Base-by-base conservation (phyloP, 1,140 invertebrate genomes). In the Oncopeltus fasciatus region DNA sequence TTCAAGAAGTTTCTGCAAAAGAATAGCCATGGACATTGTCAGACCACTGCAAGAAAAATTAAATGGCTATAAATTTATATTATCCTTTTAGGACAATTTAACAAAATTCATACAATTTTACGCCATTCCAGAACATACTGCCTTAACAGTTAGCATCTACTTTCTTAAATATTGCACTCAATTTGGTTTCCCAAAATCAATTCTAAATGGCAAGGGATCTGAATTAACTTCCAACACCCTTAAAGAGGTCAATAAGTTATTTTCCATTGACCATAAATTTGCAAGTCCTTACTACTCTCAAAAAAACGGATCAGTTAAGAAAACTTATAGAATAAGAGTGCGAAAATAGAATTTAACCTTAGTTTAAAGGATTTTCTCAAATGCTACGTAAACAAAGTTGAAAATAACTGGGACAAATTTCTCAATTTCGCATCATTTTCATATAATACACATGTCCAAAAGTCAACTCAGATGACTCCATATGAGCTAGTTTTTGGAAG, bases 271-370 rank as follows among this genome's bases (percentile, higher is more conserved):
- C n/a, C n/a, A n/a, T n/a, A n/a, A n/a, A n/a, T n/a, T n/a, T n/a
- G n/a, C n/a, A n/a, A n/a, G n/a, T n/a, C n/a, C n/a, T n/a, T n/a
- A n/a, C n/a, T n/a, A n/a, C n/a, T n/a, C n/a, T n/a, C n/a, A n/a
- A n/a, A 56, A 56, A 56, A 21, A 16, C 18, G 18, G 14, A 74
- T 2, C 66, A n/a, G n/a, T n/a, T 21, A 56, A 56, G 18, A 56
- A 5, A 21, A 12, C 4, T 5, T 26, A 9, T 21, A 21, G 27
- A n/a, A n/a, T n/a, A n/a, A n/a, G n/a, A n/a, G n/a, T n/a, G n/a
- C n/a, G n/a, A n/a, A n/a, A n/a, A n/a, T n/a, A n/a, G n/a, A n/a
- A n/a, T n/a, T n/a, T n/a, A n/a, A n/a, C n/a, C n/a, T n/a, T n/a
- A n/a, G n/a, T n/a, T n/a, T n/a, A n/a, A n/a, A n/a, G n/a, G n/a